A percentile compares a stretch with the other conserved stretches of the same genome.
phyloP scores from a whole-genome alignment of 2,888 invertebrate species.

The Habroteleia sp. region DNA sequence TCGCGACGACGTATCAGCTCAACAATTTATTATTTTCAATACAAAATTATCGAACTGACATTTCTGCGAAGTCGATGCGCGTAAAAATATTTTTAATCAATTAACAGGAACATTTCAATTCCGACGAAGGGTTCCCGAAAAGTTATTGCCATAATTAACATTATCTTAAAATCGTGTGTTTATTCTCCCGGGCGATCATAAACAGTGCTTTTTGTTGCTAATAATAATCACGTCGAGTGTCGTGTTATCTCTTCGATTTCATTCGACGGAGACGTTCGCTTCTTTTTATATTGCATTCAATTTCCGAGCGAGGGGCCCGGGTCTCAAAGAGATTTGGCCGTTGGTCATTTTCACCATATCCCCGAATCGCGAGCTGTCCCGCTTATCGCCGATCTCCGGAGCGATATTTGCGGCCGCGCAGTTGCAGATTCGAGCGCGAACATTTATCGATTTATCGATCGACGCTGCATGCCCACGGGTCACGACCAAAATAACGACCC shows the following conservation, averaged over 20 bases:
- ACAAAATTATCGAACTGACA: too few relatives aligned
- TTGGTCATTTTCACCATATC: constrained; percentile 45
- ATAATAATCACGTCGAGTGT: constrained; percentile 49
- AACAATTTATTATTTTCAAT: too few relatives aligned
- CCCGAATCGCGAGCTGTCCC: constrained; percentile 23
- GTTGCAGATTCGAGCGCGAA: constrained; percentile 50
- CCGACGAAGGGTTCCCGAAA: neutral
- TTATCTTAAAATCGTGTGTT: constrained; percentile 47
- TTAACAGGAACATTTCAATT: constrained; percentile 41
- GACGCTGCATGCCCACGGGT: constrained; percentile 41
- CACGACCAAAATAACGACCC: too few relatives aligned
- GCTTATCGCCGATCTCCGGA: constrained; percentile 50
- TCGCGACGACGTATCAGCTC: neutral
- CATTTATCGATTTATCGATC: constrained; percentile 50
- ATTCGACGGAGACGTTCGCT: constrained; percentile 18
- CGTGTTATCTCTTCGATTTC: constrained; percentile 40
- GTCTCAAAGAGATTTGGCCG: constrained; percentile 31
- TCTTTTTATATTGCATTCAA: constrained; percentile 50
- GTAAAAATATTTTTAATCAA: constrained; percentile 39
- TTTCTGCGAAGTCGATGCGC: neutral
- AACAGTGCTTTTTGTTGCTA: constrained; percentile 47
- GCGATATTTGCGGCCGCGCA: constrained; percentile 25
- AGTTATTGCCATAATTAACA: constrained; percentile 19
- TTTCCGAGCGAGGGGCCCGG: constrained; percentile 28
- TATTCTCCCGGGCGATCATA: constrained; percentile 35